These are phyloP conservation scores for Nannoperca australis DNA, from an alignment of 2,797 vertebrate genomes.

Conservation along the genomic window DNA sequence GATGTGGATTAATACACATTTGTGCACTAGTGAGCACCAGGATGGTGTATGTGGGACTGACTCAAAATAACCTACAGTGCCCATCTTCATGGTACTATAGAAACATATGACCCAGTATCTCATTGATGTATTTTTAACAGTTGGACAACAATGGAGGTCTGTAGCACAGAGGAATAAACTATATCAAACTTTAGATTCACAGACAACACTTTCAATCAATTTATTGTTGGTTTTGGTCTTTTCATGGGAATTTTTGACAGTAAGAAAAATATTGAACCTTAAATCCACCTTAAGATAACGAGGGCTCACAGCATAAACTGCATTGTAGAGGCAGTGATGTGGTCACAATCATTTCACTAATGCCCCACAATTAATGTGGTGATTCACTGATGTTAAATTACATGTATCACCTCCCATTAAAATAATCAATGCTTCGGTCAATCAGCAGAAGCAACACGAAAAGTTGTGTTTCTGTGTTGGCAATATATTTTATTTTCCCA, in stretches of 20 bases:
- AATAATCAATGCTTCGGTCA: not conserved
- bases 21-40: not conserved
- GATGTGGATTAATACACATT: not conserved
- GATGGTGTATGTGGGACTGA: not conserved
- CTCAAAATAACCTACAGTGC: not conserved
- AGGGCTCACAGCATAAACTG: not conserved
- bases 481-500: constrained; percentile 12
- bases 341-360: not conserved
- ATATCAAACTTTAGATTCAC: not conserved
- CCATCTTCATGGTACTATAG: not conserved
- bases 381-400: not conserved
- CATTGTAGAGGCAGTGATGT: not conserved
- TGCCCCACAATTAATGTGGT: not conserved
- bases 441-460: not conserved
- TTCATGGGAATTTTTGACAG: not conserved
- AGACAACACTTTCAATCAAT: not conserved
- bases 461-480: not conserved
- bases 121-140: not conserved
- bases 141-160: not conserved
- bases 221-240: not conserved
- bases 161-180: no score
- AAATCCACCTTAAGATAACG: not conserved
- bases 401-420: not conserved
- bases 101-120: not conserved
- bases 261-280: not conserved